Evolutionary conservation across 2,797 vertebrate species (phyloP).

Genomic region (Cyprinodon diabolis): DNA sequence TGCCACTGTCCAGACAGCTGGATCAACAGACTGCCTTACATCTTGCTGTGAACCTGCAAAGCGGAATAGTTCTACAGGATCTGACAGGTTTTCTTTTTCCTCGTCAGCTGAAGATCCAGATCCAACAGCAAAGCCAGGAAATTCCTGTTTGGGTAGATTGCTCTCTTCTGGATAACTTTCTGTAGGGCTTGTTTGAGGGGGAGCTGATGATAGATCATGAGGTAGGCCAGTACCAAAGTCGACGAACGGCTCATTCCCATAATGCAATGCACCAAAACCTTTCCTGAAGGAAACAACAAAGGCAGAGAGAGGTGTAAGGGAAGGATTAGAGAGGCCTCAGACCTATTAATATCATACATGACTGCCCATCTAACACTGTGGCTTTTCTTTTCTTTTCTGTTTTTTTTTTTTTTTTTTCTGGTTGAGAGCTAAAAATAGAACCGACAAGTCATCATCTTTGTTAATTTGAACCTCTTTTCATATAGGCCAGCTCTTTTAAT

Average conservation of each 20-base stretch:
- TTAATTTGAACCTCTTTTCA: constrained; percentile 72
- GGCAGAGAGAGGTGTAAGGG: constrained; percentile 26
- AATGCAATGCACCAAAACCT: constrained; percentile 95
- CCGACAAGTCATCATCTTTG: constrained; percentile 69
- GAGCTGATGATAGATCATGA: constrained; percentile 91
- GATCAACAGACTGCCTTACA: constrained; percentile 5
- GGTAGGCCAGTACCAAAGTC: constrained; percentile 92
- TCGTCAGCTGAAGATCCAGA: constrained; percentile 80
- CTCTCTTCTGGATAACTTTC: constrained; percentile 83
- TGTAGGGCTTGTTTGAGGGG: constrained; percentile 84
- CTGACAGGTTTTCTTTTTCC: constrained; percentile 73
- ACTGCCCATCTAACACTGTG: constrained; percentile 66
- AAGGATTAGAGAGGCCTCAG: constrained; percentile 64
- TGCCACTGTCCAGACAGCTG: constrained; percentile 11
- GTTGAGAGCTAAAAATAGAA: constrained; percentile 73
- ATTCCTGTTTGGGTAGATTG: constrained; percentile 86
- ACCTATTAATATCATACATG: constrained; percentile 81
- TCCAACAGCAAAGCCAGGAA: constrained; percentile 84
- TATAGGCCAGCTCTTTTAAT: constrained; percentile 60
- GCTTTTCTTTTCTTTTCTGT: constrained; percentile 45
- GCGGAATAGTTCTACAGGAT: constrained; percentile 63
- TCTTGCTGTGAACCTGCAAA: not conserved
- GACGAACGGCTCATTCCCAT: constrained; percentile 97
- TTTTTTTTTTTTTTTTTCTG: constrained; percentile 49
- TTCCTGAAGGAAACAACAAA: constrained; percentile 80